Evolutionary conservation across 2,888 invertebrate genomes (phyloP), one percentile per base, ranked within the genome.

Genomic region (Luperina testacea): DNA sequence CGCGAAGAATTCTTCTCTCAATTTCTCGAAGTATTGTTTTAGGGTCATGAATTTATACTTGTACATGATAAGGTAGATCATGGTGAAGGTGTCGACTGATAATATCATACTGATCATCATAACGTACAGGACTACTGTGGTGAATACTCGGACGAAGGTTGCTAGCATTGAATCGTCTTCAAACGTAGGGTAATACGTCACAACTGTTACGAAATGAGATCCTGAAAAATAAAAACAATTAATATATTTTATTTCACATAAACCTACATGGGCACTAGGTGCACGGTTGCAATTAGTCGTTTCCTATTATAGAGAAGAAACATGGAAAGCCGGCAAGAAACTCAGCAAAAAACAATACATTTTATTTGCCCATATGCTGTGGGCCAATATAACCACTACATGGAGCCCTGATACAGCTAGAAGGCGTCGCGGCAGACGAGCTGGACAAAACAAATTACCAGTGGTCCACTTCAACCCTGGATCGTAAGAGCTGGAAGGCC

Each of bases 11-110:
- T 95, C 92, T 3, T 87, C 83, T 72, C 90, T 90, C 65, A 96
- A 82, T 13, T 90, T 91, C 81, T 94, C 94, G 42, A 96, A 96
- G 83, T 96, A 96, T 63, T 92, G 85, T 80, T 93, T 92, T 57
- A 97, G 80, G 1, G 95, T 94, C n/a, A 96, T 94, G 64, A 96
- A 94, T 85, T 97, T 97, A 80, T 96, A 96, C 81, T 96, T 96
- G 77, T 93, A 95, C 89, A 95, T 94, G 15, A 96, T 95, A 24
- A 97, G 88, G 74, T 94, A 92, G 3, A 92, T 87, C 91, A 96
- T 92, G 0, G 94, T 93, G 63, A 94, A 93, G 3, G 91, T 85
- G 77, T 96, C 96, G 0, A 94, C 93, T 0, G 93, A 91, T n/a
- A 95, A 78, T 3, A 95, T 94, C 96, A 97, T 96, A 0, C 92